Evolutionary conservation across 2,113 vertebrate genomes (phyloP), one percentile per base, ranked within the genome.

Genomic region (Lonchura striata): DNA sequence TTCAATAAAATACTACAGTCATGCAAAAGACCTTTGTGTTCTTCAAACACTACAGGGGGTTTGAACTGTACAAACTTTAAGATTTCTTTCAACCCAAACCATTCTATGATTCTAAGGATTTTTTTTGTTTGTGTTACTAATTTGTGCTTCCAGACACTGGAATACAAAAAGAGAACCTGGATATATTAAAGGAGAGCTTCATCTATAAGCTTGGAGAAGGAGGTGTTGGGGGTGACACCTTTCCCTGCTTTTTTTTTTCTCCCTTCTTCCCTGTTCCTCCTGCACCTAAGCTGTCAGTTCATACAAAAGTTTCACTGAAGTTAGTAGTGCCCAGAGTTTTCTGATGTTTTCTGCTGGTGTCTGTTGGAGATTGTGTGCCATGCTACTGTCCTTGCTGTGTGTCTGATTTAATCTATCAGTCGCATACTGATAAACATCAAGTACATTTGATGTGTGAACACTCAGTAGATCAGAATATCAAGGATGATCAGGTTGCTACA

Each of bases 171-270:
- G 37, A 71, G 35, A 39, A 52, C 27, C 35, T 77, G 50, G 24
- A 23, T 75, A 8, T 8, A 27, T 82, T 74, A 37, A 39, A 61
- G 22, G 23, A 35, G n/a, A 66, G 25, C 15, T 53, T 80, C 6
- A 39, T 24, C 17, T 75, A 0, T 78, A 21, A 66, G 7, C 9
- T 23, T 46, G 59, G 16, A 15, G 39, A 31, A 27, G 11, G 7
- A 2, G 6, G 0, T 12, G 23, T 18, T 2, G 2, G 11, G 11
- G 6, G 44, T 17, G 12, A 30, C 6, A 42, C 12, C 7, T 71
- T 66, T 52, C 9, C 6, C 3, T 44, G 2, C 2, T 3, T 63
- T 69, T 87, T 49, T 3, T 63, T 69, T 87, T 49, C 9, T 68
- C 18, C 15, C 15, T 39, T 78, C 10, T 69, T 28, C 17, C 11